phyloP scores from a whole-genome alignment of 2,113 vertebrate genomes.

The Hemibagrus wyckioides region DNA sequence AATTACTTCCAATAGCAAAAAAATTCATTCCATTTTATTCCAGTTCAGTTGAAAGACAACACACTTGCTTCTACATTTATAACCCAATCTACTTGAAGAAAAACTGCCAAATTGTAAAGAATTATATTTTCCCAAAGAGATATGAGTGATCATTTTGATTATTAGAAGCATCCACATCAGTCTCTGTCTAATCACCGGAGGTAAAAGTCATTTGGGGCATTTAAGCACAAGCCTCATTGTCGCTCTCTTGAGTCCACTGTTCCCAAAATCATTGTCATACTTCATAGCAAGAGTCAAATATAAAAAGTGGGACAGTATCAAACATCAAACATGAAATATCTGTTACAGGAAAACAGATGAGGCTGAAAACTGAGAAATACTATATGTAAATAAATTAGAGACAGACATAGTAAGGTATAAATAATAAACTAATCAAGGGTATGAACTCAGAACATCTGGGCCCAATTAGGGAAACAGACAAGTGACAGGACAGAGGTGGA shows the following conservation, averaged over 20 bases:
- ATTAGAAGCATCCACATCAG: neutral
- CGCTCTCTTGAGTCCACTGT: neutral
- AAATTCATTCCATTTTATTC: neutral
- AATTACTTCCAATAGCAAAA: neutral
- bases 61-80: neutral
- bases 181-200: neutral
- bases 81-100: neutral
- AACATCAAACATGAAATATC: neutral
- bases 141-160: neutral
- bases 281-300: neutral
- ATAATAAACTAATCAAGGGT: neutral
- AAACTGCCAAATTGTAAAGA: neutral
- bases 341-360: neutral
- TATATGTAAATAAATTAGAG: neutral
- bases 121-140: neutral
- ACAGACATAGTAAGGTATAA: neutral
- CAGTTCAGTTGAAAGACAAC: neutral
- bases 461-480: neutral
- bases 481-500: neutral
- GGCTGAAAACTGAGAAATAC: neutral
- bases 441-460: neutral
- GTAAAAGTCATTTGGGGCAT: neutral
- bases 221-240: neutral
- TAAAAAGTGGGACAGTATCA: neutral
- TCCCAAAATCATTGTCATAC: neutral